phyloP scores from a whole-genome alignment of 1,140 invertebrate genomes.

The Zaprionus ghesquierei region DNA sequence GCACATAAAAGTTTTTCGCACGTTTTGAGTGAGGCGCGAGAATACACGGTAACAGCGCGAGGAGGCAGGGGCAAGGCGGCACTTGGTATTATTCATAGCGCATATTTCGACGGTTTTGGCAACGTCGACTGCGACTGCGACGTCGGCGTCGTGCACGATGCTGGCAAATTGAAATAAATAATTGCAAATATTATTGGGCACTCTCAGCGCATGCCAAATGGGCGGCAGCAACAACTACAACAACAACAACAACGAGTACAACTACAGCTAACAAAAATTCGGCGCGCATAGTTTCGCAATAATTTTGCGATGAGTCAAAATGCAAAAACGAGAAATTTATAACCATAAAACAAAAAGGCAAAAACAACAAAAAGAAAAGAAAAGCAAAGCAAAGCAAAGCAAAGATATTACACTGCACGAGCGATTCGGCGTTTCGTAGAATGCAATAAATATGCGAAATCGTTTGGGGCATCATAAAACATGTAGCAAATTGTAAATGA shows the following conservation, averaged over 20 bases:
- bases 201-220: slow-evolving; percentile 70
- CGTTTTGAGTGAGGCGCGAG: slow-evolving; percentile 45
- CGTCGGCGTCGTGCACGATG: slow-evolving; percentile 23
- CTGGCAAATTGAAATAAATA: slow-evolving; percentile 68
- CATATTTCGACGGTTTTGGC: slow-evolving; percentile 54
- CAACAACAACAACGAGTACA: slow-evolving; percentile 42
- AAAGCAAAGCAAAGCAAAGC: background rate
- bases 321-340: slow-evolving; percentile 55
- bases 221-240: slow-evolving; percentile 17
- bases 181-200: slow-evolving; percentile 79
- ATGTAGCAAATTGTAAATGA: background rate
- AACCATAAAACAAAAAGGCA: slow-evolving; percentile 56
- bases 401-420: slow-evolving; percentile 32
- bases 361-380: background rate
- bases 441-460: slow-evolving; percentile 20
- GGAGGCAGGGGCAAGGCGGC: background rate
- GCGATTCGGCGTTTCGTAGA: background rate
- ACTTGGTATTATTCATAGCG: slow-evolving; percentile 59
- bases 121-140: slow-evolving; percentile 1
- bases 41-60: background rate
- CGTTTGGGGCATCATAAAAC: background rate
- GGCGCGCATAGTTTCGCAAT: slow-evolving; percentile 75
- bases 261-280: slow-evolving; percentile 51
- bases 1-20: slow-evolving; percentile 78
- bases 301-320: slow-evolving; percentile 73